These are phyloP conservation scores for Myrmecobius fasciatus DNA, from an alignment of 2,113 vertebrate genomes.

Conservation along the genomic window DNA sequence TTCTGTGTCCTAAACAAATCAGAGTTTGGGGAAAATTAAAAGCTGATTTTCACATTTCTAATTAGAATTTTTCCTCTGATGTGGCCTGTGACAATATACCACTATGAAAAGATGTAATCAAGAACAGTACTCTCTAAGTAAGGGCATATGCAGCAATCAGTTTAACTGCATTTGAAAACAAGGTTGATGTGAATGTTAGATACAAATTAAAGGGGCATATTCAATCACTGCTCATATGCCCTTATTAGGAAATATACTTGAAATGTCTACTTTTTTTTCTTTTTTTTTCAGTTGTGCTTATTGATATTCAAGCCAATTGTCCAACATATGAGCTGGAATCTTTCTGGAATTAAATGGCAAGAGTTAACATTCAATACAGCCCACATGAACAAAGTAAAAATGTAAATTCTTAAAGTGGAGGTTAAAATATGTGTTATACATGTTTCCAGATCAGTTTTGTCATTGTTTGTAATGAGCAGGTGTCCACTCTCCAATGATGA, in stretches of 20 bases:
- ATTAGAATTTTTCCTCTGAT: not conserved
- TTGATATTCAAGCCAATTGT: conserved; percentile 11
- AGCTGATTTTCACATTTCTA: conserved; percentile 33
- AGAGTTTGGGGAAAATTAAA: not conserved
- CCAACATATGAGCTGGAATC: not conserved
- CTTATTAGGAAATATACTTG: conserved; percentile 32
- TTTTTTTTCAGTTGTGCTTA: not conserved
- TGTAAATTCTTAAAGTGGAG: conserved; percentile 12
- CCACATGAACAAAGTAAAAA: conserved; percentile 37
- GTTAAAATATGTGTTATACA: not conserved
- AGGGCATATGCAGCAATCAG: not conserved
- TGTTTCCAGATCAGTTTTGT: not conserved
- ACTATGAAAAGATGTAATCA: not conserved
- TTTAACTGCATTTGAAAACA: conserved; percentile 33
- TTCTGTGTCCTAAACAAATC: not conserved
- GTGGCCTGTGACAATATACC: conserved; percentile 2
- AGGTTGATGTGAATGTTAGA: conserved; percentile 29
- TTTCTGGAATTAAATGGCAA: not conserved
- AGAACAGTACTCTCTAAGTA: not conserved
- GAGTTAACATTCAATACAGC: not conserved
- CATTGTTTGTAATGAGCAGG: not conserved
- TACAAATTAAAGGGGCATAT: conserved; percentile 20
- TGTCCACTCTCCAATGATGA: not conserved
- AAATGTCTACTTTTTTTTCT: not conserved
- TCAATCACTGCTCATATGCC: not conserved